phyloP scores from a whole-genome alignment of 2,888 invertebrate species.

The Stenotaenia linearis region DNA sequence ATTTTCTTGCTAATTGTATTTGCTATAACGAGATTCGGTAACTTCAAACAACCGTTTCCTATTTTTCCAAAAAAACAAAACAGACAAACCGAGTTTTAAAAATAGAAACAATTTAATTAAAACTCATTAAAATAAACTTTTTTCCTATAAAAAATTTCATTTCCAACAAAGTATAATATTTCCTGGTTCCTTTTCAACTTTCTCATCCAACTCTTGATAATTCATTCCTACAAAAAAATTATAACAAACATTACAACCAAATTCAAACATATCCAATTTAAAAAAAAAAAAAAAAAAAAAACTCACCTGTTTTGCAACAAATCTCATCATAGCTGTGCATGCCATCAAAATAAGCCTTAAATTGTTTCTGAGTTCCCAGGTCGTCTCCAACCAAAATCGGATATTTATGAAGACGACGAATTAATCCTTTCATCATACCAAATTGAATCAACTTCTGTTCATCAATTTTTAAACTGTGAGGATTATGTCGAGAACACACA shows the following conservation, averaged over 20 bases:
- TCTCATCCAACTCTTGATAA: conserved; percentile 68
- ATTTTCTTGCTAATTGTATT: no score
- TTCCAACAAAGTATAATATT: conserved; percentile 63
- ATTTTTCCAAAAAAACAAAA: no score
- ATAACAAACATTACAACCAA: neutral
- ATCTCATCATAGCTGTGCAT: conserved; percentile 79
- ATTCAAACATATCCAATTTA: neutral
- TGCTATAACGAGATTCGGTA: no score
- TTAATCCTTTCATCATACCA: conserved; percentile 76
- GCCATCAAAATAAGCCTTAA: conserved; percentile 64
- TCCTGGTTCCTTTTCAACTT: conserved; percentile 76
- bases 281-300: neutral
- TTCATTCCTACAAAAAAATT: conserved; percentile 54
- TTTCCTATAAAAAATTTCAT: conserved; percentile 8
- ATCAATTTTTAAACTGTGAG: conserved; percentile 59
- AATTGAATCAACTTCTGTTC: conserved; percentile 70
- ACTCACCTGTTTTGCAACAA: conserved; percentile 64
- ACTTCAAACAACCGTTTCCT: no score
- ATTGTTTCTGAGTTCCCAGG: conserved; percentile 39
- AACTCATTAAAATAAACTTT: no score
- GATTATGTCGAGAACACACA: conserved; percentile 66
- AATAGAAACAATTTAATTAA: no score
- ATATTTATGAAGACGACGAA: conserved; percentile 69
- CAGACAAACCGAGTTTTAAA: no score
- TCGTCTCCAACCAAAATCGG: conserved; percentile 43